Evolutionary conservation across 2,113 vertebrate species (phyloP), one percentile per base, ranked within the genome.

Genomic region (Lasiurus cinereus): DNA sequence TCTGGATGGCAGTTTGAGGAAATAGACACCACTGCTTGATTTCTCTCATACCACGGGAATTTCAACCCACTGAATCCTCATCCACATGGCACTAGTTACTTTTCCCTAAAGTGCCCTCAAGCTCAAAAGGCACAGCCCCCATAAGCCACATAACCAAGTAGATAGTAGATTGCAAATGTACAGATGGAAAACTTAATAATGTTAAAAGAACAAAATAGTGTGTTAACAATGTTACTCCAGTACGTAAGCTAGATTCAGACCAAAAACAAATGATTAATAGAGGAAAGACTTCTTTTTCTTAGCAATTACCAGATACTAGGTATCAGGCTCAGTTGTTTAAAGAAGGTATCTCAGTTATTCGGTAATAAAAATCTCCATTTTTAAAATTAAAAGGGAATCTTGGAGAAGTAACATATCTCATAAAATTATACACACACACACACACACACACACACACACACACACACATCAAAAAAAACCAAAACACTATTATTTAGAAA

Each of bases 311-410:
- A 50, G 56, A 70, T 33, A 31, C 15, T 10, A 83, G 31, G 31
- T 73, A 52, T 36, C 64, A 36, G 8, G 18, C 5, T 31, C 56
- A 50, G 12, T 64, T 43, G 6, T 78, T 83, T 83, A 64, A 83
- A 78, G 31, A 82, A 62, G 12, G 86, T 93, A 86, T n/a, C 9
- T 91, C 36, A 85, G 39, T 87, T 95, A 76, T 74, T 24, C 56
- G 90, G 2, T 22, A 43, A 59, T 19, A 88, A 87, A 94, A 94
- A 85, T 27, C 16, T 66, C 39, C 10, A 70, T 69, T 83, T n/a
- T 56, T 84, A 66, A 90, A 91, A 67, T 43, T 27, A 91, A 14
- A 21, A 83, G 50, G 7, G 3, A 64, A 2, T 4, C 21, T 70
- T 27, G 16, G 39, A 54, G 14, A 94, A 94, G 9, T 62, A 14